phyloP scores from a whole-genome alignment of 2,113 vertebrate species.

The Gobiocypris rarus region DNA sequence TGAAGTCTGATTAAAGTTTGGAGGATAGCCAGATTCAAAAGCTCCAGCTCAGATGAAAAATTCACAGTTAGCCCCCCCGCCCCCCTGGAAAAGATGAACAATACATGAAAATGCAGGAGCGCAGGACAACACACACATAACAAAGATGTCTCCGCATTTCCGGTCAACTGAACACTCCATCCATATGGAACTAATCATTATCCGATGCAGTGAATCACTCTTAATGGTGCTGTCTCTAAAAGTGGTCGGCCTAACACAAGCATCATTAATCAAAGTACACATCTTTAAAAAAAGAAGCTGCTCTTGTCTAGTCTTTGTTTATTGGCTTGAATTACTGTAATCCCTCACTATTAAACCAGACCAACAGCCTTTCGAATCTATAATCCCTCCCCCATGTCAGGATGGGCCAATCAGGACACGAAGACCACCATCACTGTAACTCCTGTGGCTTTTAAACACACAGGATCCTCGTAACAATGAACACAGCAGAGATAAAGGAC shows the following conservation, averaged over 20 bases:
- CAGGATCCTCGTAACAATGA: constrained; percentile 39
- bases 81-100: background rate
- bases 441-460: constrained; percentile 14
- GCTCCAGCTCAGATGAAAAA: constrained; percentile 41
- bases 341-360: constrained; percentile 68
- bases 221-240: constrained; percentile 67
- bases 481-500: constrained; percentile 24
- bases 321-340: constrained; percentile 69
- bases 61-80: background rate
- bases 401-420: constrained; percentile 49
- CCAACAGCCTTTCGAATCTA: constrained; percentile 62
- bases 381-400: constrained; percentile 46
- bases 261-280: constrained; percentile 72
- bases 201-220: constrained; percentile 61
- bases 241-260: constrained; percentile 59
- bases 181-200: constrained; percentile 69
- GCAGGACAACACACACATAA: background rate
- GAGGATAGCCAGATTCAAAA: constrained; percentile 59
- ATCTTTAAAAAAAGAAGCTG: constrained; percentile 65
- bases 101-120: constrained; percentile 44
- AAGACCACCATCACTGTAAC: constrained; percentile 66
- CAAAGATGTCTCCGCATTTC: constrained; percentile 26
- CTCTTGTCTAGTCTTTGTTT: constrained; percentile 65
- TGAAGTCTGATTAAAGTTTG: constrained; percentile 75
- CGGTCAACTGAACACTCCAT: constrained; percentile 61